Percentiles rank a stretch among this genome's conserved stretches.
These are phyloP conservation scores for Tridacna gigas DNA, from an alignment of 2,888 invertebrate genomes.

Conservation along the genomic window DNA sequence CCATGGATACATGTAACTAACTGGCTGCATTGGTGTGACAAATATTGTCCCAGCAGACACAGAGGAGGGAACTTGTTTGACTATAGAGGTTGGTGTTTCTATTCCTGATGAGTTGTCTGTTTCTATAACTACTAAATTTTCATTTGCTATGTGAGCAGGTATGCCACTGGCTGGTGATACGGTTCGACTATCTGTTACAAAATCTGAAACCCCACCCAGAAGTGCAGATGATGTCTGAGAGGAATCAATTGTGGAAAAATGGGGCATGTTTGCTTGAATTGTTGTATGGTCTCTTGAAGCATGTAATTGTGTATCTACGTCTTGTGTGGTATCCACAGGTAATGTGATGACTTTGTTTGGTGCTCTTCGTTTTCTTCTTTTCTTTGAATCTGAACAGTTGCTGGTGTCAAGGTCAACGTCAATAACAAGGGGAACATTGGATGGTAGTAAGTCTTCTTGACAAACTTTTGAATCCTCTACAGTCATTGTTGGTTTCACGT, in stretches of 20 bases:
- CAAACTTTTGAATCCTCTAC: slow-evolving; percentile 6
- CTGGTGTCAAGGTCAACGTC: neutral
- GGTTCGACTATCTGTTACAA: slow-evolving; percentile 26
- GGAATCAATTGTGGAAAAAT: slow-evolving; percentile 47
- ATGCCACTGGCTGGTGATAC: neutral
- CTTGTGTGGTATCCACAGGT: neutral
- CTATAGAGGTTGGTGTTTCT: neutral
- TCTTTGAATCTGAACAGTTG: neutral
- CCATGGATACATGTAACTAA: slow-evolving; percentile 62
- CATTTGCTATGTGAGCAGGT: slow-evolving; percentile 17
- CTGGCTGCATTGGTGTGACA: slow-evolving; percentile 28
- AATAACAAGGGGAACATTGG: slow-evolving; percentile 41
- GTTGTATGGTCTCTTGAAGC: neutral
- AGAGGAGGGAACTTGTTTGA: neutral
- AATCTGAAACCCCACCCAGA: slow-evolving; percentile 31
- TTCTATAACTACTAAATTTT: slow-evolving; percentile 1
- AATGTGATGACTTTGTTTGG: neutral
- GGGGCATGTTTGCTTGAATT: slow-evolving; percentile 52
- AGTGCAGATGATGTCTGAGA: slow-evolving; percentile 38
- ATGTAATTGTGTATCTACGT: neutral
- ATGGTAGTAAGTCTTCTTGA: slow-evolving; percentile 27
- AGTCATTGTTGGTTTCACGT: slow-evolving; percentile 32
- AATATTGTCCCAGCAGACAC: slow-evolving; percentile 7
- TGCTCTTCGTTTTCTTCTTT: slow-evolving; percentile 11
- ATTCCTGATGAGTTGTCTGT: neutral